phyloP scores from a whole-genome alignment of 2,113 vertebrate genomes.

The Amazona vittata region DNA sequence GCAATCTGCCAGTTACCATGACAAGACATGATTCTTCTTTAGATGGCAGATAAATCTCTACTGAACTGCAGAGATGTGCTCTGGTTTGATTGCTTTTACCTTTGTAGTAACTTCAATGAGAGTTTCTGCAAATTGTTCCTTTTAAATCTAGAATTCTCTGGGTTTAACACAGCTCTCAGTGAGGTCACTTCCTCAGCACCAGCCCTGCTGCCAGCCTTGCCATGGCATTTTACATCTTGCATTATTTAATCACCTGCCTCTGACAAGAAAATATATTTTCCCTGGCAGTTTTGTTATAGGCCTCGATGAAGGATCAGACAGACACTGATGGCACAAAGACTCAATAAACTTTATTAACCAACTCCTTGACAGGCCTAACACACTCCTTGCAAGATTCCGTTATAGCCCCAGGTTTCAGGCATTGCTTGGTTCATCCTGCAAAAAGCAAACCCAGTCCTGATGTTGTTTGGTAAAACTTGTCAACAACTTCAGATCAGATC shows the following conservation, averaged over 20 bases:
- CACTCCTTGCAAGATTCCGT: not conserved
- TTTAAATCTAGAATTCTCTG: not conserved
- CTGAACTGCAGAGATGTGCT: not conserved
- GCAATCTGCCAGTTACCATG: not conserved
- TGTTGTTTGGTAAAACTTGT: not conserved
- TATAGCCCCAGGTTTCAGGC: not conserved
- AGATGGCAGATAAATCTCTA: not conserved
- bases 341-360: conserved; percentile 50
- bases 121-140: not conserved
- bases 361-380: not conserved
- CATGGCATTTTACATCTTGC: not conserved
- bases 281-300: not conserved
- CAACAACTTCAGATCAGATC: not conserved
- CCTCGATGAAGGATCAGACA: not conserved
- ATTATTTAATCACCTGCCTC: not conserved
- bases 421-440: not conserved
- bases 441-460: not conserved
- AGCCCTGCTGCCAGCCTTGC: not conserved
- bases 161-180: not conserved
- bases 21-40: not conserved
- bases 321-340: not conserved
- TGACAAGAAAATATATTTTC: not conserved
- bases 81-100: not conserved
- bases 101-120: not conserved
- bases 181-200: not conserved